Conservation (phyloP, 2,797 vertebrate genomes). For the Cynopterus sphinx region DNA sequence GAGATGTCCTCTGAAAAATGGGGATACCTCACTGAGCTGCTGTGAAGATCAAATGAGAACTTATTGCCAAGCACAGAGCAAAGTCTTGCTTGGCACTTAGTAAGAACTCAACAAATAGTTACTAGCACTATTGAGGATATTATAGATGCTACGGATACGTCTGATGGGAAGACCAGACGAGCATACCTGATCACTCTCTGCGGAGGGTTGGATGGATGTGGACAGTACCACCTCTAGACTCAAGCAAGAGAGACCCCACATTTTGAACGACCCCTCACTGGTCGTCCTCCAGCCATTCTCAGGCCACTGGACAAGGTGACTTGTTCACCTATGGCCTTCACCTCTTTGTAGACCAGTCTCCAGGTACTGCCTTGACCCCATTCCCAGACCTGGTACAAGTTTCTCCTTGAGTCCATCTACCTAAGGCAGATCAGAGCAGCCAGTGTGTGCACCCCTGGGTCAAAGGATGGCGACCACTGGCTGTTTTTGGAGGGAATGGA, state of each 20-base stretch:
- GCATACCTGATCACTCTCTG: background rate
- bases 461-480: background rate
- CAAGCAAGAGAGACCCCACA: background rate
- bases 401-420: background rate
- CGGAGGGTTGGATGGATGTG: background rate
- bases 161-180: background rate
- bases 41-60: background rate
- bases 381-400: background rate
- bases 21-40: background rate
- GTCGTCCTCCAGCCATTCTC: background rate
- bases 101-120: background rate
- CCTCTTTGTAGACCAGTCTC: background rate
- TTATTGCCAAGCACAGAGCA: background rate
- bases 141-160: background rate
- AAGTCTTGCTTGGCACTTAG: background rate
- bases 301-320: background rate
- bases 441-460: background rate
- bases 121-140: background rate
- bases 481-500: background rate
- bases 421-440: background rate
- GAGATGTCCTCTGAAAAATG: background rate
- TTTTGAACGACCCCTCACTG: background rate
- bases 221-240: background rate
- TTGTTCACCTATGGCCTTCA: background rate
- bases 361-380: background rate